These are phyloP conservation scores for Drosophila maculinotata DNA, from an alignment of 2,888 invertebrate genomes.

Conservation along the genomic window DNA sequence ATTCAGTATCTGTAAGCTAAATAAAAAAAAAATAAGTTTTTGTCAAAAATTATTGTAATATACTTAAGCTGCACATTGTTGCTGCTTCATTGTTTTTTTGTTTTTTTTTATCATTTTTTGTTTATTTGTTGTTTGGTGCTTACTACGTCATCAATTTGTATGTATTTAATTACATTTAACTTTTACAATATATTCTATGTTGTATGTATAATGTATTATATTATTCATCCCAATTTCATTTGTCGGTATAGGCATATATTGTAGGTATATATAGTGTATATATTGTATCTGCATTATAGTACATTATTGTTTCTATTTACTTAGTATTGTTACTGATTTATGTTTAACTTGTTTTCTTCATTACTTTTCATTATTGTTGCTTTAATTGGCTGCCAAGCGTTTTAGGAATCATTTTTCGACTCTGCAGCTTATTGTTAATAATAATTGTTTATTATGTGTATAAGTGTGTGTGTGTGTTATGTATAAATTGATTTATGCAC, in stretches of 20 bases:
- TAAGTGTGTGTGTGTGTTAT: constrained; percentile 28
- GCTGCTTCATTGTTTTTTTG: constrained; percentile 14
- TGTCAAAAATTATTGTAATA: no score
- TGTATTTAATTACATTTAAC: constrained; percentile 74
- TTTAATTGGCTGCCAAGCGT: constrained; percentile 63
- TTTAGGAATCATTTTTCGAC: constrained; percentile 68
- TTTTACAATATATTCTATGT: constrained; percentile 73
- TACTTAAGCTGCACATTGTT: constrained; percentile 45
- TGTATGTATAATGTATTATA: constrained; percentile 61
- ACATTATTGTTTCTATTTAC: constrained; percentile 80
- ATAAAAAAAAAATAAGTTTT: no score
- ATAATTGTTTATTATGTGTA: constrained; percentile 28
- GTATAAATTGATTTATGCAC: constrained; percentile 46
- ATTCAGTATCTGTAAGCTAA: not conserved
- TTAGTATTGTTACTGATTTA: constrained; percentile 76
- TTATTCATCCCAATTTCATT: constrained; percentile 66
- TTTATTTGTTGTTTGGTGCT: constrained; percentile 74
- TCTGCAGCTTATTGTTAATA: constrained; percentile 65
- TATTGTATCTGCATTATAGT: constrained; percentile 74
- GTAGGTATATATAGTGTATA: constrained; percentile 77
- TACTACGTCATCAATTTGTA: constrained; percentile 72
- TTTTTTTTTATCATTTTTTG: constrained; percentile 39
- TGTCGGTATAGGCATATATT: constrained; percentile 76
- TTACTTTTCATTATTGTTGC: constrained; percentile 40
- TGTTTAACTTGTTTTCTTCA: constrained; percentile 28